Evolutionary conservation across 2,797 vertebrate genomes (phyloP), one percentile per base, ranked within the genome.

Genomic region (Sparidentex hasta): DNA sequence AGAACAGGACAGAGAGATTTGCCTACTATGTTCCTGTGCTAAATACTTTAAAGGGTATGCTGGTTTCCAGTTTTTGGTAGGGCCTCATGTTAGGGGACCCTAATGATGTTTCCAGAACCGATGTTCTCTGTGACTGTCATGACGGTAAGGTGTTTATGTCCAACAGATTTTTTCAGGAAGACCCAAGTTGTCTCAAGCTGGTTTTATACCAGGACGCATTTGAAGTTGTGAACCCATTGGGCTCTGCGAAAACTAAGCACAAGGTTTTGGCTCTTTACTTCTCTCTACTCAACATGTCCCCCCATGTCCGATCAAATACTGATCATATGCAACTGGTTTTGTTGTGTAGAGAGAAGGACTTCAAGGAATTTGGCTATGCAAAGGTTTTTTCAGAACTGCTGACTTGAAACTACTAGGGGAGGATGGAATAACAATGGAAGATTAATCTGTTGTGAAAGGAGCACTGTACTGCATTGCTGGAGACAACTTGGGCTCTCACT

Each of bases 1-100:
- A 88, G 21, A 87, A 84, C 38, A 58, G 54, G 11, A 58, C 7
- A 62, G 68, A 77, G 5, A 73, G 56, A 7, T 77, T 23, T 81
- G 80, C 65, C 3, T 81, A 72, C 27, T 78, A 72, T 68, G 18
- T 81, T 33, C 71, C 71, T 69, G 62, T 78, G 56, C 27, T 29
- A 71, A 21, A 74, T 0, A 69, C 27, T 14, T 51, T 74, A 27
- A 71, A 77, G 17, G 8, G 27, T 64, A 56, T 64, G 59, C 29
- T 50, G 5, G 51, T 64, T 7, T 74, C 67, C 1, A 3, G 14
- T 29, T 72, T 67, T 62, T 80, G 68, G 59, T 48, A 50, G 44
- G 57, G 33, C 0, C 58, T 80, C 9, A 51, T 80, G 57, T 54
- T 20, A 46, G 55, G 9, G 12, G 47, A 43, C 70, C 33, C 18